phyloP scores from a whole-genome alignment of 2,113 vertebrate species.

The Forbesichthys papilliferus region DNA sequence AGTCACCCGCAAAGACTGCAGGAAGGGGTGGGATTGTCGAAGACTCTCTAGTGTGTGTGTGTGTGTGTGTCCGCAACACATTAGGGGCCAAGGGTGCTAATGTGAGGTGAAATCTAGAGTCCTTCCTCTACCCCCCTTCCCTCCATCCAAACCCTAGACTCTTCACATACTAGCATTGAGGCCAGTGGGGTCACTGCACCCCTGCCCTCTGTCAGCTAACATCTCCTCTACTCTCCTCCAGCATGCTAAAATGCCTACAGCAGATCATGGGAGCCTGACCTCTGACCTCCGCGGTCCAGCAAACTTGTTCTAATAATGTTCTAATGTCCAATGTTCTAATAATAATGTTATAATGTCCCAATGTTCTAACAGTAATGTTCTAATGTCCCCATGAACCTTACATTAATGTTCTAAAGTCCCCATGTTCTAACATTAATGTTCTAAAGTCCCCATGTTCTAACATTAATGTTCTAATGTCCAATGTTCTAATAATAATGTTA shows the following conservation, averaged over 20 bases:
- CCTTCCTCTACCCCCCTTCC: slow-evolving; percentile 65
- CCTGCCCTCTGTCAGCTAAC: not conserved
- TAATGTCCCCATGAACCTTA: no score
- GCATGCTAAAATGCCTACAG: not conserved
- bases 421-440: no score
- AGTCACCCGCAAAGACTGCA: slow-evolving; percentile 79
- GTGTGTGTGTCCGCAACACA: slow-evolving; percentile 43
- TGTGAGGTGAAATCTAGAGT: slow-evolving; percentile 76
- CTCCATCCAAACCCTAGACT: slow-evolving; percentile 17
- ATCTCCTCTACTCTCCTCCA: not conserved
- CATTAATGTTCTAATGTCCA: no score
- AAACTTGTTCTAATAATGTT: not conserved
- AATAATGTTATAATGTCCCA: no score
- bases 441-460: no score
- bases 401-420: no score
- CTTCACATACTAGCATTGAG: not conserved
- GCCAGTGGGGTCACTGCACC: not conserved
- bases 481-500: no score
- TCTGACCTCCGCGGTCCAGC: not conserved
- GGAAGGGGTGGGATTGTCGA: slow-evolving; percentile 47
- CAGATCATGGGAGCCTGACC: not conserved
- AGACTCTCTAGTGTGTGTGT: slow-evolving; percentile 1
- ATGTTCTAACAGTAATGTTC: no score
- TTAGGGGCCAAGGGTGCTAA: slow-evolving; percentile 83
- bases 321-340: no score